Conservation (phyloP, 2,888 invertebrate species). For the Limenitis camilla region DNA sequence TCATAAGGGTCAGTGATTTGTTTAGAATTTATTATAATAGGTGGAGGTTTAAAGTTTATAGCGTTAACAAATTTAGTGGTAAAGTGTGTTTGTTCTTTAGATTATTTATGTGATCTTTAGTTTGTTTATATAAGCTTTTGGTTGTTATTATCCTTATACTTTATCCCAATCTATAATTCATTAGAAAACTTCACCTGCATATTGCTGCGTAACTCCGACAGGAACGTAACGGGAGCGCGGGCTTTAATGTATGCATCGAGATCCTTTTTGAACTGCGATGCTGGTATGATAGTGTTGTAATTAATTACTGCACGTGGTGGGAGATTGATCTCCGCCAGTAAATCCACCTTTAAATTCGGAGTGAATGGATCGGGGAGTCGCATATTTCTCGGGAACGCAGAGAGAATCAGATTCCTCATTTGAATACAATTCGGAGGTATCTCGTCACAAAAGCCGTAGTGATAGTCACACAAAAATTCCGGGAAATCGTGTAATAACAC, state of each 20-base stretch:
- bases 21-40: too few relatives aligned
- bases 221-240: constrained; percentile 94
- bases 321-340: constrained; percentile 89
- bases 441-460: constrained; percentile 99
- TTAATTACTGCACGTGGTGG: constrained; percentile 93
- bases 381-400: constrained; percentile 99
- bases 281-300: constrained; percentile 89
- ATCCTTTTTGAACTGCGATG: constrained; percentile 93
- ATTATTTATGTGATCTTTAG: too few relatives aligned
- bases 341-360: constrained; percentile 95
- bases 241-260: constrained; percentile 97
- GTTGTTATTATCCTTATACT: too few relatives aligned
- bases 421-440: constrained; percentile 99
- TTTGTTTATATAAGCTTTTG: too few relatives aligned
- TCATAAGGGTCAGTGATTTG: too few relatives aligned
- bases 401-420: constrained; percentile 97
- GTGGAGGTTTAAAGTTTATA: too few relatives aligned
- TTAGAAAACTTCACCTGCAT: constrained; percentile 81
- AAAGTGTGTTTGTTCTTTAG: too few relatives aligned
- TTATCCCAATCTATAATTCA: too few relatives aligned
- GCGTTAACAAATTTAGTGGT: too few relatives aligned
- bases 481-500: constrained; percentile 99
- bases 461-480: constrained; percentile 98
- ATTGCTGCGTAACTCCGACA: constrained; percentile 92
- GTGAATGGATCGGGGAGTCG: constrained; percentile 98